Conservation (phyloP, 2,888 invertebrate genomes). For the Xestia ashworthii region DNA sequence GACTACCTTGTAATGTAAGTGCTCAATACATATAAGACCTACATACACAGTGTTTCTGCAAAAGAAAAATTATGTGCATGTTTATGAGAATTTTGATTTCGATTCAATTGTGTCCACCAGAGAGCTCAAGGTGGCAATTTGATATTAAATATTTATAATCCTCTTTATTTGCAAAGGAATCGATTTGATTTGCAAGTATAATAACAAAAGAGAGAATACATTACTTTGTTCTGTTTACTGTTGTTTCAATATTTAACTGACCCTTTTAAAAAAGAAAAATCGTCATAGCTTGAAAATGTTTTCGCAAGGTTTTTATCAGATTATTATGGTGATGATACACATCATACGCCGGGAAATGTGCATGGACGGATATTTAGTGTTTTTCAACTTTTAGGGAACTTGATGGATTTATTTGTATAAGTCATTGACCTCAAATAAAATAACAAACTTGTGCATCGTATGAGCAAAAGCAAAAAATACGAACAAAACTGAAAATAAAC, state of each 20-base stretch:
- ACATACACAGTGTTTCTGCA: neutral
- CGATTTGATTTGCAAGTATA: slow-evolving; percentile 51
- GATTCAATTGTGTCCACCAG: slow-evolving; percentile 26
- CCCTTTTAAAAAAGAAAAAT: neutral
- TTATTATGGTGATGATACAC: neutral
- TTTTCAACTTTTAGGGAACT: neutral
- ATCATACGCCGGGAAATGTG: too few relatives aligned
- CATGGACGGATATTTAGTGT: neutral
- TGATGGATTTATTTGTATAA: neutral
- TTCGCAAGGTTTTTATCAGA: neutral
- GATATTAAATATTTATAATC: slow-evolving; percentile 59
- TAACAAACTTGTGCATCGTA: neutral
- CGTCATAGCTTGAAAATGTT: neutral
- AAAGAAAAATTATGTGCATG: slow-evolving; percentile 37
- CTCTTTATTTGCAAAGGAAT: slow-evolving; percentile 50
- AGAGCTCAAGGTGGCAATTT: slow-evolving; percentile 45
- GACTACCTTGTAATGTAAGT: neutral
- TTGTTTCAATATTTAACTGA: slow-evolving; percentile 17
- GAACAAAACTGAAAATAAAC: slow-evolving; percentile 26
- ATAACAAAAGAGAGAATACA: slow-evolving; percentile 33
- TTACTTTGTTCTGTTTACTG: slow-evolving; percentile 33
- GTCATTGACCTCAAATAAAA: slow-evolving; percentile 18
- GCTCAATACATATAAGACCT: neutral
- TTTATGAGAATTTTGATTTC: slow-evolving; percentile 34
- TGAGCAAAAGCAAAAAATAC: slow-evolving; percentile 17